phyloP scores from a whole-genome alignment of 2,797 vertebrate genomes.

The Mormyrops boulengeri region DNA sequence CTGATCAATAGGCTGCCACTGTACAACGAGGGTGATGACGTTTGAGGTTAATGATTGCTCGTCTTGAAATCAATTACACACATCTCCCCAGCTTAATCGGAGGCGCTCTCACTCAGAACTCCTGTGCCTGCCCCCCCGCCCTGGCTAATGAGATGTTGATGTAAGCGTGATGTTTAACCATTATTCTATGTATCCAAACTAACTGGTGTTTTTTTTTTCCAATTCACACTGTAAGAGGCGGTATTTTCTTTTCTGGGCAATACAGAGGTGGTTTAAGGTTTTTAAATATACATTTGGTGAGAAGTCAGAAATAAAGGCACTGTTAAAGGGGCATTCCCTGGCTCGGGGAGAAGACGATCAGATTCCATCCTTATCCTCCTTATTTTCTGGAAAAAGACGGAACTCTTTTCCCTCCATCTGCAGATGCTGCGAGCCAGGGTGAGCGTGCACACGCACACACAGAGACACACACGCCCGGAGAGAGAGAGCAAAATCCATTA shows the following conservation, averaged over 20 bases:
- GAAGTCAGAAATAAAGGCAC: neutral
- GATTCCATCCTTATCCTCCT: neutral
- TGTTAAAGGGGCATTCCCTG: neutral
- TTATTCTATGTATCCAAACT: neutral
- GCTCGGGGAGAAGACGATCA: neutral
- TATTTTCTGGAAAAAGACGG: neutral
- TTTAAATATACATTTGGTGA: neutral
- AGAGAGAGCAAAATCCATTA: constrained; percentile 47
- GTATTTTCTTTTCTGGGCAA: neutral
- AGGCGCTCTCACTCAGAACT: neutral
- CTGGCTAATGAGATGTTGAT: neutral
- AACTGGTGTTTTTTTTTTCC: neutral
- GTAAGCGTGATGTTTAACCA: neutral
- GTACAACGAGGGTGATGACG: constrained; percentile 38
- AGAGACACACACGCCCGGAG: constrained; percentile 23
- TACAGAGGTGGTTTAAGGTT: neutral
- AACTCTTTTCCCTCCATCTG: neutral
- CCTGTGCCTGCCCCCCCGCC: neutral
- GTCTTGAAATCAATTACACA: constrained; percentile 45
- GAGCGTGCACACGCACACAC: constrained; percentile 19
- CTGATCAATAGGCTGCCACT: constrained; percentile 49
- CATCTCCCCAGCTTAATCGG: constrained; percentile 34
- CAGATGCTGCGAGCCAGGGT: constrained; percentile 1
- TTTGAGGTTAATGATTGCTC: constrained; percentile 48
- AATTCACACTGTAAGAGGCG: neutral